Evolutionary conservation across 2,113 vertebrate species (phyloP).

Genomic region (Corydoras sp.): DNA sequence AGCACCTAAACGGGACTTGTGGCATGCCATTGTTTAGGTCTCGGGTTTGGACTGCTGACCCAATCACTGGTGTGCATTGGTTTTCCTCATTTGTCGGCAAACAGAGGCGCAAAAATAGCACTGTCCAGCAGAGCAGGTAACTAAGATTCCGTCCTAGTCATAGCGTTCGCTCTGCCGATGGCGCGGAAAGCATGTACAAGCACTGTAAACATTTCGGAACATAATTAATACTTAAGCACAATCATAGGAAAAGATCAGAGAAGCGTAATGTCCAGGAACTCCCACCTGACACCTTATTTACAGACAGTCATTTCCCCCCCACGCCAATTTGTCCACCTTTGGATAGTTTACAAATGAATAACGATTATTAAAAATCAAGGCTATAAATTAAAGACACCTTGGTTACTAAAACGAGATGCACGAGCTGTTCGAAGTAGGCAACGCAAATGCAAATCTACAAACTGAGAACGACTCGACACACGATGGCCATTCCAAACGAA

Average conservation of each 20-base stretch:
- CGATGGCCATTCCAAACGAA: neutral
- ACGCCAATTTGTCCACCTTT: neutral
- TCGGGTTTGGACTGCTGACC: no score
- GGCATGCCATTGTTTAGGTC: no score
- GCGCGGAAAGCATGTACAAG: no score
- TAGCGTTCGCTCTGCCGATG: neutral
- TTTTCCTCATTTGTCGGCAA: neutral
- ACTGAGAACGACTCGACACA: neutral
- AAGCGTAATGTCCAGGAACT: no score
- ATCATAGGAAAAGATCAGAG: neutral
- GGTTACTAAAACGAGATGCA: constrained; percentile 10
- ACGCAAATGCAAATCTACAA: constrained; percentile 10
- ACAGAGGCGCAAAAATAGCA: neutral
- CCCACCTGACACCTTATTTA: no score
- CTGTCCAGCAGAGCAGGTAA: constrained; percentile 18
- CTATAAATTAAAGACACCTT: constrained; percentile 26
- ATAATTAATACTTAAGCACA: neutral
- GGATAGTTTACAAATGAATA: constrained; percentile 5
- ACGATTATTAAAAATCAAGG: neutral
- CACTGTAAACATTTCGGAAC: no score
- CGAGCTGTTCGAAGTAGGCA: constrained; percentile 5
- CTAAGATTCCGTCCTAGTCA: neutral
- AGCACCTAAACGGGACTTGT: no score
- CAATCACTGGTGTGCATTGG: neutral
- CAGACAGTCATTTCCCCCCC: neutral